A percentile compares a stretch with the other conserved stretches of the same genome.
Evolutionary conservation across 2,888 invertebrate genomes (phyloP).

Genomic region (Sisyra nigra): DNA sequence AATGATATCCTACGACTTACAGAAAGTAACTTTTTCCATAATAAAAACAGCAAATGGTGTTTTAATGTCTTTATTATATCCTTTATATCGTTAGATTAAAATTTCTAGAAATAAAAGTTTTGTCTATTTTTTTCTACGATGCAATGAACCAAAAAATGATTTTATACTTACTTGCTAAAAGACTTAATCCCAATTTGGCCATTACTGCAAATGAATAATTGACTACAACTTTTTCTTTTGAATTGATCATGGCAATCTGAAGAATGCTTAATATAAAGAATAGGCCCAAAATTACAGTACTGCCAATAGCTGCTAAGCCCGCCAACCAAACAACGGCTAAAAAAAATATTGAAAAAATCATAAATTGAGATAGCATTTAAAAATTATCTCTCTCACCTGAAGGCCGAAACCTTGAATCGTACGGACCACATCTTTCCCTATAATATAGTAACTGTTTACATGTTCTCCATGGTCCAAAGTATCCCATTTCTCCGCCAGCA

Average conservation of each 20-base stretch:
- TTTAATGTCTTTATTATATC: no score
- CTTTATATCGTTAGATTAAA: no score
- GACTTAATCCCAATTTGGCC: slow-evolving; percentile 59
- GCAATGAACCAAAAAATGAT: no score
- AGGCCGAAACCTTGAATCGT: slow-evolving; percentile 61
- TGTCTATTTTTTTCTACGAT: no score
- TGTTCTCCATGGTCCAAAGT: slow-evolving; percentile 77
- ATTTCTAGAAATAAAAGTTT: no score
- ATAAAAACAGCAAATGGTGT: no score
- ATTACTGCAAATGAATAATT: slow-evolving; percentile 63
- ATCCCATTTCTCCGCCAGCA: slow-evolving; percentile 56
- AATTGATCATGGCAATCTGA: slow-evolving; percentile 76
- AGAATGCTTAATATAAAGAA: slow-evolving; percentile 67
- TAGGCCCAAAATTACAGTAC: slow-evolving; percentile 54
- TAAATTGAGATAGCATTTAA: neutral
- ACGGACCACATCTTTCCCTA: slow-evolving; percentile 62
- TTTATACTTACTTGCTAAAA: slow-evolving; percentile 54
- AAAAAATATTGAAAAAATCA: slow-evolving; percentile 17
- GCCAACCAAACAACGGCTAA: slow-evolving; percentile 70
- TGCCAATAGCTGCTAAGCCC: slow-evolving; percentile 61
- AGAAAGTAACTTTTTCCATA: no score
- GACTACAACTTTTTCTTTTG: slow-evolving; percentile 63
- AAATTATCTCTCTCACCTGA: slow-evolving; percentile 41
- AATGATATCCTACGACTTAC: no score
- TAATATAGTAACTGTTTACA: slow-evolving; percentile 70